Conservation (phyloP, 2,888 invertebrate genomes). For the Cerastis rubricosa region DNA sequence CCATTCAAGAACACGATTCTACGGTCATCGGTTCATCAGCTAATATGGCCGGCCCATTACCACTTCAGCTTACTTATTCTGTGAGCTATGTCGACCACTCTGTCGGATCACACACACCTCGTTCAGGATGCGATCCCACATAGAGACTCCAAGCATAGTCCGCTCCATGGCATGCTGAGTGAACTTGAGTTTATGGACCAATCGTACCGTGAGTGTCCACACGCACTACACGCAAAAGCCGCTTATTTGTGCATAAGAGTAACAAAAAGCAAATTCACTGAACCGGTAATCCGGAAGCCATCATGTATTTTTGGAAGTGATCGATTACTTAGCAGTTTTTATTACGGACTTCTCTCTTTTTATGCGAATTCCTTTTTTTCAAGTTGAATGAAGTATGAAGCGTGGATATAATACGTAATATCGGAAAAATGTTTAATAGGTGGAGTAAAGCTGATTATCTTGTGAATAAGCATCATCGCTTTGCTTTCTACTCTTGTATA, state of each 20-base stretch:
- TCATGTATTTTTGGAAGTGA: conserved; percentile 38
- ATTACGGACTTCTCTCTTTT: conserved; percentile 8
- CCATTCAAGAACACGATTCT: too few relatives aligned
- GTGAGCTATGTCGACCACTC: too few relatives aligned
- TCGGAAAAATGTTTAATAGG: neutral
- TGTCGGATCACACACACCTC: too few relatives aligned
- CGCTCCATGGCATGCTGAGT: too few relatives aligned
- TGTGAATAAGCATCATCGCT: neutral
- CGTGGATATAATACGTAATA: neutral
- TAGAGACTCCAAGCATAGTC: too few relatives aligned
- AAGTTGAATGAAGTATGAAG: neutral
- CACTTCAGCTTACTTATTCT: too few relatives aligned
- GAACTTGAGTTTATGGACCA: too few relatives aligned
- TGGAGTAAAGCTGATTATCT: neutral
- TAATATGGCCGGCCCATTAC: too few relatives aligned
- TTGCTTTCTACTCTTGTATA: neutral
- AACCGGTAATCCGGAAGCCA: conserved; percentile 40
- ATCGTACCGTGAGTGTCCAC: too few relatives aligned
- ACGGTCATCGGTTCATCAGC: too few relatives aligned
- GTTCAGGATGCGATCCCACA: too few relatives aligned
- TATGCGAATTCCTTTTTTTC: conserved; percentile 14
- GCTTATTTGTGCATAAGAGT: conserved; percentile 14
- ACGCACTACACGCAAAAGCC: too few relatives aligned
- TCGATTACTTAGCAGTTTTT: conserved; percentile 26
- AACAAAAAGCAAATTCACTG: conserved; percentile 36